Evolutionary conservation across 1,140 invertebrate species (phyloP).

Genomic region (Bombus pyrosoma): DNA sequence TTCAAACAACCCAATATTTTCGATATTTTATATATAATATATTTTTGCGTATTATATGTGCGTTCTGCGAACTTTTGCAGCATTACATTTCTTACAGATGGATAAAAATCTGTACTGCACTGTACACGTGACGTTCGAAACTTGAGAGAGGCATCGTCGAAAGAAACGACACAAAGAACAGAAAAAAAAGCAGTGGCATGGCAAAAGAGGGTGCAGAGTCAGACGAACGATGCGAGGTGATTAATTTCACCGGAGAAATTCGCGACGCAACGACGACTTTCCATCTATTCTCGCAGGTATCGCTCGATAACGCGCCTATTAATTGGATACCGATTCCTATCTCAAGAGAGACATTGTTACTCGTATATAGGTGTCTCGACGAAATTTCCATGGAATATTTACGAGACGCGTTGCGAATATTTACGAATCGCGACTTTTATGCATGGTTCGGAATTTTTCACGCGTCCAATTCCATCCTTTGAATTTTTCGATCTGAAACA

Average conservation of each 20-base stretch:
- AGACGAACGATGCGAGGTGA: slow-evolving; percentile 1
- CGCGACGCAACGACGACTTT: slow-evolving; percentile 17
- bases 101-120: background rate
- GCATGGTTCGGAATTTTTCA: background rate
- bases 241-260: slow-evolving; percentile 23
- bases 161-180: background rate
- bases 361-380: background rate
- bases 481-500: background rate
- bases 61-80: too few relatives aligned
- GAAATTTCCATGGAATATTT: background rate
- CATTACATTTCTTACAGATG: background rate
- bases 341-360: background rate
- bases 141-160: background rate
- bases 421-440: background rate
- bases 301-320: slow-evolving; percentile 21
- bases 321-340: slow-evolving; percentile 32
- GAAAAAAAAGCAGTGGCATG: background rate
- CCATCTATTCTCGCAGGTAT: background rate
- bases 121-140: background rate
- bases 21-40: too few relatives aligned
- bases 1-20: too few relatives aligned
- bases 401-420: background rate
- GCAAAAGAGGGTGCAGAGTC: too few relatives aligned
- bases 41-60: too few relatives aligned
- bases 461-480: background rate